Base-by-base conservation (phyloP, 2,888 invertebrate species). In the Marasmarcha lunaedactyla region DNA sequence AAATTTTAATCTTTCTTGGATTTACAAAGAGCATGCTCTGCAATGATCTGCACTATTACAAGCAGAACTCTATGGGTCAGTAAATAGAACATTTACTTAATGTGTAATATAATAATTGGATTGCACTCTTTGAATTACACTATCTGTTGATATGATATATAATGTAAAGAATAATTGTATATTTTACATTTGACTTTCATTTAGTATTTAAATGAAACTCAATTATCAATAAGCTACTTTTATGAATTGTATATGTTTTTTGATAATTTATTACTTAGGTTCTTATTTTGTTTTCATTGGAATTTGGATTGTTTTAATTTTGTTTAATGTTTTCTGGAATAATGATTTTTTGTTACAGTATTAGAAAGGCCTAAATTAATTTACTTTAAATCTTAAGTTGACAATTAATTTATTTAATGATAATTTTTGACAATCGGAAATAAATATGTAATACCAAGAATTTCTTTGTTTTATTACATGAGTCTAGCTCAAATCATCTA, bases 81-180 rank as follows among this genome's bases (percentile, higher is more conserved):
- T 20, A 5, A 20, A 7, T 20, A 20, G 20, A 20, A 20, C 20
- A 20, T 20, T 11, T 30, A 11, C n/a, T 30, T 6, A 30, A 4
- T 30, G 30, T 30, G 12, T 11, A 30, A 30, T 30, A 45, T 20
- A 63, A 45, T 20, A 63, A 61, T 63, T 63, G 54, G 53, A 70
- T 67, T 66, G 77, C 78, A 78, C 77, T 78, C 72, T 77, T 79
- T 78, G 71, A 67, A 70, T 74, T 59, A 73, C 76, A 78, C 78
- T 45, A 68, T 64, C 65, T 78, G 78, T 78, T 78, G 60, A 73
- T 71, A 76, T 69, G 63, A 69, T 60, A 30, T 63, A 59, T 73
- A 71, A 73, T 62, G 71, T 41, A 51, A 49, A 49, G 57, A 54
- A 25, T 25, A 7, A 25, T 7, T 69, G 66, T 72, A 71, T 63